phyloP scores from a whole-genome alignment of 2,888 invertebrate species.

The Chrysolina haemoptera region DNA sequence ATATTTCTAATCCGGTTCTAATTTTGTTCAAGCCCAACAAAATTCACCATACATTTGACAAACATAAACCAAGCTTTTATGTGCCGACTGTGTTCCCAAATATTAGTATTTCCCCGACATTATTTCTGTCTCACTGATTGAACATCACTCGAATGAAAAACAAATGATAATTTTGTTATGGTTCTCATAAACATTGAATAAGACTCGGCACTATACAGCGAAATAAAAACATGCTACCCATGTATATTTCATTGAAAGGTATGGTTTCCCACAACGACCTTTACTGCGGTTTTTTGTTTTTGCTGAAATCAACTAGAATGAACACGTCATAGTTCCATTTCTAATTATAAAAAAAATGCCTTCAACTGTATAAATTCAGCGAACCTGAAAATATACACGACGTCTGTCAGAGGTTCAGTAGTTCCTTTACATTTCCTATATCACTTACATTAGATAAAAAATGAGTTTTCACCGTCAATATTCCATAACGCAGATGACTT shows the following conservation, averaged over 20 bases:
- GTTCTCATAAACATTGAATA: not conserved
- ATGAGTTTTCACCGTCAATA: too few species aligned
- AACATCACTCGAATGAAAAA: not conserved
- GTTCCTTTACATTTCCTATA: too few species aligned
- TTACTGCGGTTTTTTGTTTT: too few species aligned
- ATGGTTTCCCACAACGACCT: not conserved
- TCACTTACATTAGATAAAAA: too few species aligned
- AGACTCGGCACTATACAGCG: not conserved
- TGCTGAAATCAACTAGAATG: too few species aligned
- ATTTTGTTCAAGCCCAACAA: not conserved
- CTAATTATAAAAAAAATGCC: too few species aligned
- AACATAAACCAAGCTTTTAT: not conserved
- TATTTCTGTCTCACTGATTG: not conserved
- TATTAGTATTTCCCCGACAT: not conserved
- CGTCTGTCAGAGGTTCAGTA: too few species aligned
- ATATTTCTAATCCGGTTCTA: too few species aligned
- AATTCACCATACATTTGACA: not conserved
- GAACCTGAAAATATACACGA: too few species aligned
- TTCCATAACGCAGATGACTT: too few species aligned
- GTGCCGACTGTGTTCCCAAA: not conserved
- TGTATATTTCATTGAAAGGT: not conserved
- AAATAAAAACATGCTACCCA: not conserved
- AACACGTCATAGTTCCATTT: too few species aligned
- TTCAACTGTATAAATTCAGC: too few species aligned
- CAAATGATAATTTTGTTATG: not conserved